Percentiles rank a stretch among this genome's conserved stretches.
These are phyloP conservation scores for Helogale parvula DNA, from an alignment of 2,113 vertebrate species.

Conservation along the genomic window DNA sequence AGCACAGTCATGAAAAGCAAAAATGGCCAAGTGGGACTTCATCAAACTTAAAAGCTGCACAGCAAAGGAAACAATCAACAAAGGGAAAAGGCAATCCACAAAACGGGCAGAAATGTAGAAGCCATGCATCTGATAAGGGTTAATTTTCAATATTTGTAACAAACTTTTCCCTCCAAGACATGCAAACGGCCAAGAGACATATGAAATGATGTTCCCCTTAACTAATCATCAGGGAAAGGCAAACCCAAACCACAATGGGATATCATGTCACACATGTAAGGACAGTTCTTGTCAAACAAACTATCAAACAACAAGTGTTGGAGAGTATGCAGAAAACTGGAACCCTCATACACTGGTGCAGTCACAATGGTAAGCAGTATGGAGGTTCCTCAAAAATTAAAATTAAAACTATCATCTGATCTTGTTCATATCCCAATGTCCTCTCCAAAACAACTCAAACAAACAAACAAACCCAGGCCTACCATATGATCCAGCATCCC, in stretches of 20 bases:
- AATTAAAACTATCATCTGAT: neutral
- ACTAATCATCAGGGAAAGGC: neutral
- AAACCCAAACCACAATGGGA: neutral
- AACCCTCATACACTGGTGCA: neutral
- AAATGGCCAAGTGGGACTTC: neutral
- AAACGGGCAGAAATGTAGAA: neutral
- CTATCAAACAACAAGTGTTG: neutral
- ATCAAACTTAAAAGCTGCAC: neutral
- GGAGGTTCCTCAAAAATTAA: neutral
- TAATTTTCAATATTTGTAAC: neutral
- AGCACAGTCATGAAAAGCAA: neutral
- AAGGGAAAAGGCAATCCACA: neutral
- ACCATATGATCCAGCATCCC: neutral
- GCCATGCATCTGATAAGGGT: neutral
- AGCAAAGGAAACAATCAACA: neutral
- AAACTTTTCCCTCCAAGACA: neutral
- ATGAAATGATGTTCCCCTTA: neutral
- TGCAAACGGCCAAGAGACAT: neutral
- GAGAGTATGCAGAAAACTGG: neutral
- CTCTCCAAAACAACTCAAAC: neutral
- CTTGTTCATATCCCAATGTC: neutral
- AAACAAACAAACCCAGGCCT: neutral
- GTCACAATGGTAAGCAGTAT: neutral
- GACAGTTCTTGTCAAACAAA: too few species aligned
- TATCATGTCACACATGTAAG: neutral